Conservation (phyloP, 64 coral and sea anemone species). For the Montipora capricornis region DNA sequence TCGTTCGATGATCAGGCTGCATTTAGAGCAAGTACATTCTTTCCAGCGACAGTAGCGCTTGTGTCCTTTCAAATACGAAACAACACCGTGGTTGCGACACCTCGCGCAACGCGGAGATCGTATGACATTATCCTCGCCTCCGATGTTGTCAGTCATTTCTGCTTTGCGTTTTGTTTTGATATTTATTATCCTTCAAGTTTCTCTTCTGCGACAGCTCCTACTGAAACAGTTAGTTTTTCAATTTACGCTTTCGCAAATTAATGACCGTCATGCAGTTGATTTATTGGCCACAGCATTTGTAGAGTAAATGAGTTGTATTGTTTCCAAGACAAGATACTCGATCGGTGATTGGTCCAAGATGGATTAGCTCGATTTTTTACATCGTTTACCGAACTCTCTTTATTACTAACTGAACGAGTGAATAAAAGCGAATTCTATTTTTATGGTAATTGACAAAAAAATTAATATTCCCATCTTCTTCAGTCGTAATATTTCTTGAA, state of each 20-base stretch:
- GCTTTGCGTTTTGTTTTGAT: background rate
- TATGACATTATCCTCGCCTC: constrained; percentile 74
- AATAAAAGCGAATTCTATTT: constrained; percentile 26
- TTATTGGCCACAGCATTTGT: constrained; percentile 78
- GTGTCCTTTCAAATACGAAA: constrained; percentile 91
- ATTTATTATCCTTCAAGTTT: constrained; percentile 3
- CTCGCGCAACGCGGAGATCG: constrained; percentile 91
- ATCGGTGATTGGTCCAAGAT: background rate
- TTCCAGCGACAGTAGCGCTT: constrained; percentile 97
- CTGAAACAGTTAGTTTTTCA: constrained; percentile 90
- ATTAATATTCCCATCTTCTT: background rate
- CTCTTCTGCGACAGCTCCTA: constrained; percentile 37
- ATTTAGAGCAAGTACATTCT: constrained; percentile 91
- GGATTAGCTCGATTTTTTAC: constrained; percentile 13
- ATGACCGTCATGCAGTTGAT: constrained; percentile 94
- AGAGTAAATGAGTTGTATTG: constrained; percentile 77
- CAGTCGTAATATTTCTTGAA: background rate
- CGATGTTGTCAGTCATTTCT: constrained; percentile 54
- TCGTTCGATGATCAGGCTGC: constrained; percentile 96
- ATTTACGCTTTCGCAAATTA: constrained; percentile 88
- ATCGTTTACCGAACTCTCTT: background rate
- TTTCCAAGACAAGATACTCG: constrained; percentile 21
- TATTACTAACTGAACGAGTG: background rate
- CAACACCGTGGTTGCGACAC: constrained; percentile 93
- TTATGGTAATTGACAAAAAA: constrained; percentile 24